Conservation (phyloP, 1,140 invertebrate genomes). For the Fopius arisanus region DNA sequence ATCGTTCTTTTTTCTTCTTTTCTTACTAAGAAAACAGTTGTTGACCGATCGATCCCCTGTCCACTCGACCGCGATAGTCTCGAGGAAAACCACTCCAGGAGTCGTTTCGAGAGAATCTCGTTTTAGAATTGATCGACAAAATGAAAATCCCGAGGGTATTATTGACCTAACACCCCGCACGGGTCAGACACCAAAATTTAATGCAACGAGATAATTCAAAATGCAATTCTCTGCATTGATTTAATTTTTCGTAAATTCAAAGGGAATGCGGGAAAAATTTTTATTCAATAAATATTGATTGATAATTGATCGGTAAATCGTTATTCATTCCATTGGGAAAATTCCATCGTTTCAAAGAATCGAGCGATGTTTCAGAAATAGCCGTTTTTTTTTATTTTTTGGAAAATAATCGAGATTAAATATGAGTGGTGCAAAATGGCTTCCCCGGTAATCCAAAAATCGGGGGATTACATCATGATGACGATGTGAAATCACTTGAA, state of each 20-base stretch:
- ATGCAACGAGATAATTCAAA: not conserved
- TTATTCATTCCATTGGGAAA: too few species aligned
- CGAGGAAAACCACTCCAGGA: not conserved
- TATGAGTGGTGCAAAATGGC: not conserved
- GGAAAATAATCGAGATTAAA: not conserved
- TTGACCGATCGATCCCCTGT: slow-evolving; percentile 6
- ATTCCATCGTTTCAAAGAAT: too few species aligned
- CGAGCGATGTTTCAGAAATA: too few species aligned
- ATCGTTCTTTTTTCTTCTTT: slow-evolving; percentile 16
- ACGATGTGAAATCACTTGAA: not conserved
- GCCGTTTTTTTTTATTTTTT: too few species aligned
- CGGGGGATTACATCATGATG: not conserved
- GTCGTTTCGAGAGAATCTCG: slow-evolving; percentile 4
- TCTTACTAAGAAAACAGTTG: slow-evolving; percentile 15
- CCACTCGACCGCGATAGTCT: slow-evolving; percentile 9
- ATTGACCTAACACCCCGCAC: not conserved
- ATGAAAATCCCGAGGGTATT: not conserved
- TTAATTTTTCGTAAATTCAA: too few species aligned
- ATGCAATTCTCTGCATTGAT: not conserved
- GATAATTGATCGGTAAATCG: too few species aligned
- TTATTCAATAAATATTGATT: too few species aligned
- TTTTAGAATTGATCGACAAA: not conserved
- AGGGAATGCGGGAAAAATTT: too few species aligned
- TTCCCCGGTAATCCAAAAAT: not conserved
- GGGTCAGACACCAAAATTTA: not conserved